A percentile compares a stretch with the other conserved stretches of the same genome.
Conservation (phyloP, 2,113 vertebrate species). For the Vidua chalybeata region DNA sequence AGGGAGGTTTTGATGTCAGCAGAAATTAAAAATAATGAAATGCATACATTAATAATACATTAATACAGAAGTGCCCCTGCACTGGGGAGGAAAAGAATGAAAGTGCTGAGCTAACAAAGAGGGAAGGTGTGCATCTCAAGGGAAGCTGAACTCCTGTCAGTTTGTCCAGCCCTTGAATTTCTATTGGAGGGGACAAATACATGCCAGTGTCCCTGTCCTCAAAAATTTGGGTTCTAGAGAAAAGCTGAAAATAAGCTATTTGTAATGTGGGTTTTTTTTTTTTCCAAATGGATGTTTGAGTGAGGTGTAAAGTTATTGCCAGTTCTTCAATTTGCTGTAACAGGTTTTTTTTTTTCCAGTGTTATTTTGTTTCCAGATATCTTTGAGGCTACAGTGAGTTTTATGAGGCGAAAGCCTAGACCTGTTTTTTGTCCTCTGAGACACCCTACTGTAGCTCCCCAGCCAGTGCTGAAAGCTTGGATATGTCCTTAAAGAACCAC, state of each 20-base stretch:
- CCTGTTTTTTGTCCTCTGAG: background rate
- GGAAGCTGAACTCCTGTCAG: background rate
- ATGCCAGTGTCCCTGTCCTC: background rate
- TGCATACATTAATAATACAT: background rate
- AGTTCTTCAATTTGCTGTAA: background rate
- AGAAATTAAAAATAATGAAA: background rate
- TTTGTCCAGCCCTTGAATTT: background rate
- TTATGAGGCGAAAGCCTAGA: background rate
- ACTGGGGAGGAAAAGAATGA: background rate
- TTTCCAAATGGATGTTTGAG: background rate
- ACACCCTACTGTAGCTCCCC: background rate
- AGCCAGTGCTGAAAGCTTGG: background rate
- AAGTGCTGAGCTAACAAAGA: background rate
- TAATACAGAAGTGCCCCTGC: background rate
- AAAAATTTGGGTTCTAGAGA: background rate
- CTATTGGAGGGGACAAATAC: background rate
- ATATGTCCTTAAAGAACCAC: background rate
- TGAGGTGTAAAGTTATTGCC: background rate
- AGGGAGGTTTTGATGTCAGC: background rate
- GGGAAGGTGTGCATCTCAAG: fast-evolving
- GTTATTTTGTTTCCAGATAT: background rate
- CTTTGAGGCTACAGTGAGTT: background rate
- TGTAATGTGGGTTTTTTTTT: background rate
- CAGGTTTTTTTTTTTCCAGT: background rate
- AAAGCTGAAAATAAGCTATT: background rate